Conservation (phyloP, 2,113 vertebrate species). For the Pelvicachromis taeniatus region DNA sequence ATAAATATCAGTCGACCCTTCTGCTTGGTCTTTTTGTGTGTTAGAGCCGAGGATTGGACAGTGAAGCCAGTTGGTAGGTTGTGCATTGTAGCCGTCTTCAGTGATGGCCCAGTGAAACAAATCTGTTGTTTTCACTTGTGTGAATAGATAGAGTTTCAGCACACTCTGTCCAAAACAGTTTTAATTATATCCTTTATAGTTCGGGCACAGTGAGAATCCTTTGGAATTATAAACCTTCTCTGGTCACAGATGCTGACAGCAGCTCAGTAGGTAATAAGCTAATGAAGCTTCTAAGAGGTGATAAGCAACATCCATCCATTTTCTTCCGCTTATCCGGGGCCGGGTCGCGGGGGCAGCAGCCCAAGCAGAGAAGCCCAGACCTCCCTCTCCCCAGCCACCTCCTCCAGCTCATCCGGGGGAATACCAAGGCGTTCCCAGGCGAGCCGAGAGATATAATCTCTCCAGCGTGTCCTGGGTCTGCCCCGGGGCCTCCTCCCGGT, state of each 20-base stretch:
- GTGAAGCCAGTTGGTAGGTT: background rate
- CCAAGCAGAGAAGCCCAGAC: no score
- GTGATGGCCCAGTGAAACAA: background rate
- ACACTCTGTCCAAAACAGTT: background rate
- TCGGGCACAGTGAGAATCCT: background rate
- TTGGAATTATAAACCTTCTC: background rate
- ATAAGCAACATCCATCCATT: background rate
- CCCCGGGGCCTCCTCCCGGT: no score
- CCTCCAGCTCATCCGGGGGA: no score
- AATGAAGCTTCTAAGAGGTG: slow-evolving; percentile 2
- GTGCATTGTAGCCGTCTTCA: background rate
- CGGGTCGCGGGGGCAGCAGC: no score
- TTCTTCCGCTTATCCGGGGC: no score
- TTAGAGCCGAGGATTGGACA: background rate
- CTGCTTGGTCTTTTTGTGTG: background rate
- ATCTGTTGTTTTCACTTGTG: background rate
- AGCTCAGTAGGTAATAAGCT: slow-evolving; percentile 2
- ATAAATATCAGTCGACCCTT: background rate
- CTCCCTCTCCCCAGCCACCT: no score
- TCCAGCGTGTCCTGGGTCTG: no score
- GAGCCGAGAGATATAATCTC: no score
- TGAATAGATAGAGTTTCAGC: background rate
- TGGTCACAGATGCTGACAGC: background rate
- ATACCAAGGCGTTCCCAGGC: no score
- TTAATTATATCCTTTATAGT: background rate